Evolutionary conservation across 2,113 vertebrate genomes (phyloP).

Genomic region (Origma solitaria): DNA sequence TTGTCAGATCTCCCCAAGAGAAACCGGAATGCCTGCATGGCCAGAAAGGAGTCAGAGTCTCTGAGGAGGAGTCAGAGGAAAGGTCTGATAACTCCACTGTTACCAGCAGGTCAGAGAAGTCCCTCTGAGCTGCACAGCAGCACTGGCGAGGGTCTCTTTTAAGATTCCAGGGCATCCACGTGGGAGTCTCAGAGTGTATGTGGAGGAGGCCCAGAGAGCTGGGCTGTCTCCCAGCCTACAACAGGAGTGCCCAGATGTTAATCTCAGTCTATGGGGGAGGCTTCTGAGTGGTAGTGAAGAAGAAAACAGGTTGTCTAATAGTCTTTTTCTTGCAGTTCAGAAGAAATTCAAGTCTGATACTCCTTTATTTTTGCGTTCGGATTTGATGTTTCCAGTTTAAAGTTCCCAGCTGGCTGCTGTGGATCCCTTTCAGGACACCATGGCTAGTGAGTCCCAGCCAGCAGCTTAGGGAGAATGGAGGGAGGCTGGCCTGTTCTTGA

Average conservation of each 20-base stretch:
- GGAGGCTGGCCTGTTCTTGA: not conserved
- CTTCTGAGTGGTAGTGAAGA: not conserved
- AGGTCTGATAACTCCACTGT: not conserved
- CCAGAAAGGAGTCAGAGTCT: not conserved
- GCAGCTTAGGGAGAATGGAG: not conserved
- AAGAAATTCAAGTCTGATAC: not conserved
- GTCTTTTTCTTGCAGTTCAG: not conserved
- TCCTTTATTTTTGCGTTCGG: not conserved
- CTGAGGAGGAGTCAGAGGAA: not conserved
- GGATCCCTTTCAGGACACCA: not conserved
- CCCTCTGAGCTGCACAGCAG: not conserved
- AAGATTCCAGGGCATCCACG: not conserved
- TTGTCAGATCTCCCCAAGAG: not conserved
- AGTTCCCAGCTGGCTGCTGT: not conserved
- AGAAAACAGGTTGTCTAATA: not conserved
- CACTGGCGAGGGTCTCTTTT: not conserved
- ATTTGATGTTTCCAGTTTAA: not conserved
- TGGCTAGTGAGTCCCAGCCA: not conserved
- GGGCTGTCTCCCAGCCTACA: not conserved
- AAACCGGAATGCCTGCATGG: rapidly evolving
- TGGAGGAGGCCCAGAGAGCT: not conserved
- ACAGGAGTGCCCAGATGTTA: not conserved
- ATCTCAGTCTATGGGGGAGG: not conserved
- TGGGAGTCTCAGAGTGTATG: not conserved
- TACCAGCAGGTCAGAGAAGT: not conserved